A percentile compares a stretch with the other conserved stretches of the same genome.
These are phyloP conservation scores for Drosophila nr. medialis DNA, from an alignment of 2,888 invertebrate genomes.

Conservation along the genomic window DNA sequence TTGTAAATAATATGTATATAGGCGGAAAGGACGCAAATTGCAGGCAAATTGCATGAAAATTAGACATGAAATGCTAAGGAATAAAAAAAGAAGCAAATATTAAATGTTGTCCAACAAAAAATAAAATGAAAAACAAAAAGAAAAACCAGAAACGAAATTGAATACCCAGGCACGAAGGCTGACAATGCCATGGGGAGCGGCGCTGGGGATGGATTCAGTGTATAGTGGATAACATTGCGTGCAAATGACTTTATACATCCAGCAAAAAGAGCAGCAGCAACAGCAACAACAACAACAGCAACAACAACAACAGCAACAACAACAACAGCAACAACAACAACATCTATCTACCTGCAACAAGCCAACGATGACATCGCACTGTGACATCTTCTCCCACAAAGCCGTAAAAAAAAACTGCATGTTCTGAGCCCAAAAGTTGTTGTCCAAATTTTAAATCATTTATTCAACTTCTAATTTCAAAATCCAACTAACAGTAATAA, in stretches of 20 bases:
- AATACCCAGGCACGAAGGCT: neutral
- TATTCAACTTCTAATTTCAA: neutral
- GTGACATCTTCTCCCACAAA: neutral
- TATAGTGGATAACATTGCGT: slow-evolving; percentile 48
- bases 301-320: neutral
- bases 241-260: slow-evolving; percentile 59
- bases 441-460: too few relatives aligned
- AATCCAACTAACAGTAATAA: neutral
- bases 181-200: neutral
- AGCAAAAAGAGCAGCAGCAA: slow-evolving; percentile 30
- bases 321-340: slow-evolving; percentile 1
- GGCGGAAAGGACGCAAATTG: slow-evolving; percentile 64
- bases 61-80: slow-evolving; percentile 16
- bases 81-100: slow-evolving; percentile 4
- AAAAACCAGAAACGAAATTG: neutral
- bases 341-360: slow-evolving; percentile 29
- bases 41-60: slow-evolving; percentile 67
- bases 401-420: neutral
- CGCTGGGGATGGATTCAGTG: neutral
- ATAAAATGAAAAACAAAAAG: neutral
- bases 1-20: slow-evolving; percentile 57
- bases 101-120: neutral
- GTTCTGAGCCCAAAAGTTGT: neutral
- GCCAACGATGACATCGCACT: slow-evolving; percentile 11
- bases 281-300: slow-evolving; percentile 26